These are phyloP conservation scores for Galaxias olidus DNA, from an alignment of 2,797 vertebrate genomes.

Conservation along the genomic window DNA sequence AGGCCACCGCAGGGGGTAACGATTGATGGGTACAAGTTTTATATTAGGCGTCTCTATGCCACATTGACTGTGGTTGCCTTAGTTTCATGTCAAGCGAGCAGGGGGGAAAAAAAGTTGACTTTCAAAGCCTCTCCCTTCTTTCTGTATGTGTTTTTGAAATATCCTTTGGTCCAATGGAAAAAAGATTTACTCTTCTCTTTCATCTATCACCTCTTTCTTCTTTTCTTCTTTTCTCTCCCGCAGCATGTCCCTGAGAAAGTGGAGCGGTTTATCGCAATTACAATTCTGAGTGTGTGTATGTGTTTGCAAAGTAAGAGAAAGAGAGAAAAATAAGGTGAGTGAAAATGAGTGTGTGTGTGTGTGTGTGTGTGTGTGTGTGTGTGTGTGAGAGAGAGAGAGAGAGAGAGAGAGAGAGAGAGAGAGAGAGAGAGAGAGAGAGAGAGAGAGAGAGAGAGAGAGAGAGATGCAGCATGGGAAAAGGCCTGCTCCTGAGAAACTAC, in stretches of 20 bases:
- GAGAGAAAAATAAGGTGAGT: conserved; percentile 5
- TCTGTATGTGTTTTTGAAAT: conserved; percentile 28
- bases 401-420: neutral
- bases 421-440: conserved; percentile 20
- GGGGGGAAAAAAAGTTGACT: conserved; percentile 20
- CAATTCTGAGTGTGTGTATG: conserved; percentile 3
- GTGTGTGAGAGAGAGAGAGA: conserved; percentile 13
- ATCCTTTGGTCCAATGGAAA: conserved; percentile 22
- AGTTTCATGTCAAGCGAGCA: conserved; percentile 26
- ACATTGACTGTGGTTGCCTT: neutral
- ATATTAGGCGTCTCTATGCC: neutral
- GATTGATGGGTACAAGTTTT: conserved; percentile 33
- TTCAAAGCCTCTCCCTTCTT: conserved; percentile 30
- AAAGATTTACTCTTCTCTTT: conserved; percentile 38
- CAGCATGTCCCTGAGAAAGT: conserved; percentile 20
- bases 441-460: conserved; percentile 23
- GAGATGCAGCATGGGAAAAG: conserved; percentile 62
- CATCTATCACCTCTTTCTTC: conserved; percentile 27
- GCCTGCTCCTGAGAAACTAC: conserved; percentile 84
- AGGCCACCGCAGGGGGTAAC: conserved; percentile 19
- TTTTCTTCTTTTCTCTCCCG: conserved; percentile 5
- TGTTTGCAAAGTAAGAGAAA: neutral
- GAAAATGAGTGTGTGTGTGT: conserved; percentile 25
- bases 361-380: conserved; percentile 29
- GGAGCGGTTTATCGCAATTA: conserved; percentile 6